These are phyloP conservation scores for Zapornia atra DNA, from an alignment of 2,113 vertebrate species.

Conservation along the genomic window DNA sequence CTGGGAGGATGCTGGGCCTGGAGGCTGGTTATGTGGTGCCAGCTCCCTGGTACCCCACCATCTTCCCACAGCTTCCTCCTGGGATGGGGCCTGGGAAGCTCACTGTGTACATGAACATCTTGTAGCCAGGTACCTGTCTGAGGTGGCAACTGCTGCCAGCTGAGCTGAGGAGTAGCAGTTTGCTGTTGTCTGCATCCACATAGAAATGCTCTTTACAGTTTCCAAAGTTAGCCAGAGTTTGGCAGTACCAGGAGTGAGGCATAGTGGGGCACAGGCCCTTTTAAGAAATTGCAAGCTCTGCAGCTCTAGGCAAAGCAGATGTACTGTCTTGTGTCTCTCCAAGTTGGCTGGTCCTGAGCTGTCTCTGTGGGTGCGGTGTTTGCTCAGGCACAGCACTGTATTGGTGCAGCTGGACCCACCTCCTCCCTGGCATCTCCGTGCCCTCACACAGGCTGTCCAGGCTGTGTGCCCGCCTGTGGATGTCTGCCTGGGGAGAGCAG, in stretches of 20 bases:
- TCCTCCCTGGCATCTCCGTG: not conserved
- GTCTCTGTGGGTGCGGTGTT: rapidly evolving
- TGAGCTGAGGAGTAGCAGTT: not conserved
- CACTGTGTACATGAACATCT: not conserved
- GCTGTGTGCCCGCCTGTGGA: not conserved
- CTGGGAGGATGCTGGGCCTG: not conserved
- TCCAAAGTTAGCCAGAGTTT: not conserved
- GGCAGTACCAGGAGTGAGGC: not conserved
- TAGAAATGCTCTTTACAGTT: not conserved
- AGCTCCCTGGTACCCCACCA: not conserved
- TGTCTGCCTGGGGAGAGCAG: not conserved
- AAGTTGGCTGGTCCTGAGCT: rapidly evolving
- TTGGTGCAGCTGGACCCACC: not conserved
- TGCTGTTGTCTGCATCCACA: not conserved
- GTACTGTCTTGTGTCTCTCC: not conserved
- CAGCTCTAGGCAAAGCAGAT: rapidly evolving
- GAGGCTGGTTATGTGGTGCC: not conserved
- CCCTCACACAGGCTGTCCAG: not conserved
- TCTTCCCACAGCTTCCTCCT: not conserved
- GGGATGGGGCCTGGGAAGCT: not conserved
- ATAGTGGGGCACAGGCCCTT: not conserved
- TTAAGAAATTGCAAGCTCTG: not conserved
- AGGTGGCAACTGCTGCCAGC: not conserved
- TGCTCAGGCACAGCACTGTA: not conserved
- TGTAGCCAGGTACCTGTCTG: not conserved